Conservation (phyloP, 2,797 vertebrate genomes). For the Ptychadena robeensis region DNA sequence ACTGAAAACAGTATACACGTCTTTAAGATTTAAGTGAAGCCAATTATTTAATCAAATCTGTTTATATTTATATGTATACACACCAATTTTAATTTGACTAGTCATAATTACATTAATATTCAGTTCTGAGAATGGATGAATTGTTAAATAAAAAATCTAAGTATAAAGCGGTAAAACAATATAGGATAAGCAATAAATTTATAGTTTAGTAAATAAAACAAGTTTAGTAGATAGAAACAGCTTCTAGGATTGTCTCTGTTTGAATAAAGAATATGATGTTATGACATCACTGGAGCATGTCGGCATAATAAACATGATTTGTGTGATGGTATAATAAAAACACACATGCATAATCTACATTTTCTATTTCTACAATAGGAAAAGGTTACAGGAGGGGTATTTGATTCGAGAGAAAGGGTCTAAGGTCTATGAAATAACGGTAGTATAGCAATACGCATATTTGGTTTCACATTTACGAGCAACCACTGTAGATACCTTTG, state of each 20-base stretch:
- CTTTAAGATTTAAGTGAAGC: not conserved
- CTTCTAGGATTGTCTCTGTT: not conserved
- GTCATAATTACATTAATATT: not conserved
- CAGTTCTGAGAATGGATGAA: not conserved
- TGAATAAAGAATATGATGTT: not conserved
- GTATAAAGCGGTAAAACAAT: not conserved
- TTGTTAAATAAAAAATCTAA: not conserved
- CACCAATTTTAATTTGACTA: not conserved
- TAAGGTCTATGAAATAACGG: not conserved
- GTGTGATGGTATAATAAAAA: conserved; percentile 12
- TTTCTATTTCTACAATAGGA: not conserved
- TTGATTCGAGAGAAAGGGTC: not conserved
- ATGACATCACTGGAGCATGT: conserved; percentile 9
- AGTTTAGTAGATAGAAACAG: not conserved
- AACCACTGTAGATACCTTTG: too few species aligned
- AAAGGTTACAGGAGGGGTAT: not conserved
- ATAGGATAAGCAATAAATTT: not conserved
- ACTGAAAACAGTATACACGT: not conserved
- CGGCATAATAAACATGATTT: conserved; percentile 6
- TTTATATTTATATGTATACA: not conserved
- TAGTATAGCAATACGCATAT: too few species aligned
- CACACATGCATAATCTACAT: not conserved
- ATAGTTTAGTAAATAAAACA: not conserved
- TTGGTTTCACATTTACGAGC: too few species aligned
- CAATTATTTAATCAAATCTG: not conserved